phyloP scores from a whole-genome alignment of 2,888 invertebrate species.

The Julus scandinavius region DNA sequence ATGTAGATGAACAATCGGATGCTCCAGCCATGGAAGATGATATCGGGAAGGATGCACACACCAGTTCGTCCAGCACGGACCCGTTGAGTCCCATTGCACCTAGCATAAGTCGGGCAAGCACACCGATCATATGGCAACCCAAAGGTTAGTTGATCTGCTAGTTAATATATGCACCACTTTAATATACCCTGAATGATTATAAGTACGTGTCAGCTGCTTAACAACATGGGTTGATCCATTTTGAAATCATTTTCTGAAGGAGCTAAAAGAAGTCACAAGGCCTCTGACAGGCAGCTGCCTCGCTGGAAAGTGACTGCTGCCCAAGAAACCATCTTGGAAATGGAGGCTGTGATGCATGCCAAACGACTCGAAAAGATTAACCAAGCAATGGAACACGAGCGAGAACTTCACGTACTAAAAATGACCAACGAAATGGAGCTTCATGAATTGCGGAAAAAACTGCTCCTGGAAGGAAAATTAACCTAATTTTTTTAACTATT shows the following conservation, averaged over 20 bases:
- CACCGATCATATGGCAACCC: neutral
- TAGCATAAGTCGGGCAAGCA: neutral
- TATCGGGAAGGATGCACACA: neutral
- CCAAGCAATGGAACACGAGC: neutral
- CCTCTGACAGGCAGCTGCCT: neutral
- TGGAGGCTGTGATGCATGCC: neutral
- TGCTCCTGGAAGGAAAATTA: neutral
- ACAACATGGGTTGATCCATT: no score
- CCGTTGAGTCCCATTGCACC: neutral
- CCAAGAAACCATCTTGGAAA: neutral
- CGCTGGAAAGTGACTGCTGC: neutral
- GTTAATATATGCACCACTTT: neutral
- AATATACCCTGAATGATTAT: neutral
- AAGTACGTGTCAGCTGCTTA: no score
- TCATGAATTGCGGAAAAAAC: neutral
- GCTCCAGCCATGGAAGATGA: neutral
- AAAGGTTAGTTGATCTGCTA: neutral
- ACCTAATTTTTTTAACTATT: neutral
- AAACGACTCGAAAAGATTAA: neutral
- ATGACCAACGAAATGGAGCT: neutral
- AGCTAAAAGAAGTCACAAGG: neutral
- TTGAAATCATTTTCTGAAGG: neutral
- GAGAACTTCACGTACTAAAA: neutral
- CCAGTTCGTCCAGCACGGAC: slow-evolving; percentile 5
- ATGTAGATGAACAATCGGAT: neutral